Evolutionary conservation across 2,113 vertebrate species (phyloP).

Genomic region (Salvator merianae): DNA sequence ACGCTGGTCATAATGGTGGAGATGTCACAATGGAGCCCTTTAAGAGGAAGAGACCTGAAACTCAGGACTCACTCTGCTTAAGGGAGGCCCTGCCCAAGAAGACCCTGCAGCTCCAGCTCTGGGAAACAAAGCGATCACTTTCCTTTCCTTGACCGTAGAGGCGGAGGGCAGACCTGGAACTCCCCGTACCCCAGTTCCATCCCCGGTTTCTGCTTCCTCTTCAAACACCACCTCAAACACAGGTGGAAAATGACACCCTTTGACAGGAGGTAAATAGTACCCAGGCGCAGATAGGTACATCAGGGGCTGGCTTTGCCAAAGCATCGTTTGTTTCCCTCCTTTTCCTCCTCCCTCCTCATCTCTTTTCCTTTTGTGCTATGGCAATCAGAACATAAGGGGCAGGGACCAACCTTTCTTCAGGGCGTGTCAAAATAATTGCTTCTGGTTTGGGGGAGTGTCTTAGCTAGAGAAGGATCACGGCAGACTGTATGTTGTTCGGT

Average conservation of each 20-base stretch:
- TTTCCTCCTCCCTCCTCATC: too few relatives aligned
- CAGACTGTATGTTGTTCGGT: too few relatives aligned
- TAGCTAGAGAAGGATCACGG: too few relatives aligned
- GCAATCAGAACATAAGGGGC: too few relatives aligned
- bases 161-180: constrained; percentile 56
- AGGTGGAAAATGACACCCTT: constrained; percentile 64
- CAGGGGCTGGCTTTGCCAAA: too few relatives aligned
- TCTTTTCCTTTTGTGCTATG: too few relatives aligned
- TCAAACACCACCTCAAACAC: constrained; percentile 50
- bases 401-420: too few relatives aligned
- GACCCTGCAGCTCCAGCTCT: constrained; percentile 50
- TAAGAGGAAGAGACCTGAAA: not conserved
- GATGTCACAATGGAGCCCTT: constrained; percentile 48
- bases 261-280: constrained; percentile 48
- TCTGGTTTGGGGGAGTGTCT: too few relatives aligned
- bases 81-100: constrained; percentile 60
- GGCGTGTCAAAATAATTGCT: too few relatives aligned
- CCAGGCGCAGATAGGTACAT: too few relatives aligned
- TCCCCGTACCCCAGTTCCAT: constrained; percentile 47
- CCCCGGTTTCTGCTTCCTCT: constrained; percentile 56
- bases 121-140: constrained; percentile 33
- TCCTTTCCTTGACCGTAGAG: constrained; percentile 61
- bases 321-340: too few relatives aligned
- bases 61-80: constrained; percentile 55
- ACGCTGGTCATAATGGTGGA: not conserved